phyloP scores from a whole-genome alignment of 2,797 vertebrate genomes.

The Sitta carolinensis region DNA sequence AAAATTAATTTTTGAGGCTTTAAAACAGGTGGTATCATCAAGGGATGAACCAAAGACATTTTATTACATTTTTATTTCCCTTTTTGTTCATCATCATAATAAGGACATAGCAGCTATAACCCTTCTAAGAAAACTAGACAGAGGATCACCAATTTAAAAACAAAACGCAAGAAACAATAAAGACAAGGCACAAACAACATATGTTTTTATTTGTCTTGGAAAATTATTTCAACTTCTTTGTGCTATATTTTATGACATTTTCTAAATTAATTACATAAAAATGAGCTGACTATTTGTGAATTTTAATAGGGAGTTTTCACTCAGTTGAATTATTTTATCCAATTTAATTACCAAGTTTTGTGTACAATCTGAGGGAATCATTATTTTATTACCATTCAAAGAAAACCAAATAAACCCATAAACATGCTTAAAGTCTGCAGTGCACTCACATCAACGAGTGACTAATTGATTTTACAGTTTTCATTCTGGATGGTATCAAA shows the following conservation, averaged over 20 bases:
- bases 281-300: not conserved
- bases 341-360: not conserved
- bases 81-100: not conserved
- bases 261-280: not conserved
- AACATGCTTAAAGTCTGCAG: not conserved
- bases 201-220: not conserved
- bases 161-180: not conserved
- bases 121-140: not conserved
- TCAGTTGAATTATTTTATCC: not conserved
- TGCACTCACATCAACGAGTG: not conserved
- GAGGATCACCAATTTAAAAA: not conserved
- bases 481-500: not conserved
- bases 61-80: not conserved
- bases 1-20: not conserved
- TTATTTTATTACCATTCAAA: not conserved
- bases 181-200: not conserved
- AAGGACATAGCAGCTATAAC: not conserved
- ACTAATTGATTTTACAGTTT: not conserved
- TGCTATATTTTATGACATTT: not conserved
- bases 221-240: not conserved
- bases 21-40: not conserved
- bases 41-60: not conserved
- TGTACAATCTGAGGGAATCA: not conserved
- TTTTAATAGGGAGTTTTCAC: not conserved
- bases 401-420: not conserved